phyloP scores from a whole-genome alignment of 2,797 vertebrate genomes.

The Pristis pectinata region DNA sequence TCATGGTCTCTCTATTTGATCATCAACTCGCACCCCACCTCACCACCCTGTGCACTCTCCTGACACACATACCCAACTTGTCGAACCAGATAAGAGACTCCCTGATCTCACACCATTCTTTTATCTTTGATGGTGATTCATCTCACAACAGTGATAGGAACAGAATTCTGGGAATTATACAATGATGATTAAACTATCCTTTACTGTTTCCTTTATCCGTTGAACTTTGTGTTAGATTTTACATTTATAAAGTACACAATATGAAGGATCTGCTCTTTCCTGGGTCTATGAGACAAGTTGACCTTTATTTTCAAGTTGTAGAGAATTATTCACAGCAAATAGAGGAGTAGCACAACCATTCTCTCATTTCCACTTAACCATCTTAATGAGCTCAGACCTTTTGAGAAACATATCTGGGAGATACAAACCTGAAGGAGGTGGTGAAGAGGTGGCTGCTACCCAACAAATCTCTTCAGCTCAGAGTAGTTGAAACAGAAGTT shows the following conservation, averaged over 20 bases:
- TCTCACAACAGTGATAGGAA: not conserved
- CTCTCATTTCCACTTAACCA: not conserved
- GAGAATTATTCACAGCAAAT: not conserved
- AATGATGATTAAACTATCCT: not conserved
- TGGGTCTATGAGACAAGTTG: not conserved
- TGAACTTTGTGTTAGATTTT: not conserved
- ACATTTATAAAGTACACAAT: not conserved
- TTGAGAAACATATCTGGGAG: not conserved
- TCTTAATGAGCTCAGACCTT: not conserved
- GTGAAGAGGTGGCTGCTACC: not conserved
- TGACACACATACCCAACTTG: no score
- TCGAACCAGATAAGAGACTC: no score
- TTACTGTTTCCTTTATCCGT: not conserved
- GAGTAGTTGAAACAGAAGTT: not conserved
- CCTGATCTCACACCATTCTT: not conserved
- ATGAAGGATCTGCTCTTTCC: not conserved
- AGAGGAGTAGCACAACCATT: not conserved
- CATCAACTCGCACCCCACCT: no score
- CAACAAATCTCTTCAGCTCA: not conserved
- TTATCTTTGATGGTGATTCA: not conserved
- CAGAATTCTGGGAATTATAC: not conserved
- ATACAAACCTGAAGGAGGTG: not conserved
- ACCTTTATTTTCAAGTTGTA: constrained; percentile 8
- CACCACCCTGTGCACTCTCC: no score
- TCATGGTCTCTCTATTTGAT: no score